Base-by-base conservation (phyloP, 2,113 vertebrate genomes). In the Macquaria ambigua region DNA sequence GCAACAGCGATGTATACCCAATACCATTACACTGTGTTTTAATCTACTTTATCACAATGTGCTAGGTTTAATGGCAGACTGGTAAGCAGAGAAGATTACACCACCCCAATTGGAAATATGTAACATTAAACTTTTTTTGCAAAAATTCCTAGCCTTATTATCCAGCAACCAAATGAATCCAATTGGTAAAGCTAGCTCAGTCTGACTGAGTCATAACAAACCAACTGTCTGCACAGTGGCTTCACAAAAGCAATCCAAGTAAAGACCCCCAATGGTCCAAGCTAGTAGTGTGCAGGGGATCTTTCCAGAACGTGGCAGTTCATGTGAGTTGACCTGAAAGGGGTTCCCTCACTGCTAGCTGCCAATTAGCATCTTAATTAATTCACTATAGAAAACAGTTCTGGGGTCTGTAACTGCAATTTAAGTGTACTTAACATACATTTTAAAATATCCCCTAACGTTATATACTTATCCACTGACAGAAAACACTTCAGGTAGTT, bases 331-430 rank as follows among this genome's bases (percentile, higher is more conserved):
- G 23, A 46, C 23, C 21, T 20, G 34, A 23, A n/a, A 1, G 28
- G 20, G 43, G 34, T 50, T 23, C 6, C 3, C 18, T 8, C 4
- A 53, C 21, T 25, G 43, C 31, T 64, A 74, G 28, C 56, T 18
- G 34, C 14, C 15, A 37, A 39, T 18, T 50, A 28, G 14, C 28
- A 16, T 58, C 18, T 28, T 37, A 21, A 28, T 39, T 23, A 46
- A 46, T 21, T 61, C 77, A 25, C 1, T 15, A 46, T 31, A 6
- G 6, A 34, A 23, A 58, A 1, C 0, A 34, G 6, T 16, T 43
- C 8, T 25, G 3, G 0, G 8, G 5, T 3, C 9, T 8, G 1
- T 62, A 2, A 21, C 6, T 48, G 10, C 3, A 1, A 43, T 18
- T 25, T 62, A 63, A 15, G 21, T 52, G n/a, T 11, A 39, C 48